These are phyloP conservation scores for Strix uralensis DNA, from an alignment of 2,113 vertebrate genomes.

Conservation along the genomic window DNA sequence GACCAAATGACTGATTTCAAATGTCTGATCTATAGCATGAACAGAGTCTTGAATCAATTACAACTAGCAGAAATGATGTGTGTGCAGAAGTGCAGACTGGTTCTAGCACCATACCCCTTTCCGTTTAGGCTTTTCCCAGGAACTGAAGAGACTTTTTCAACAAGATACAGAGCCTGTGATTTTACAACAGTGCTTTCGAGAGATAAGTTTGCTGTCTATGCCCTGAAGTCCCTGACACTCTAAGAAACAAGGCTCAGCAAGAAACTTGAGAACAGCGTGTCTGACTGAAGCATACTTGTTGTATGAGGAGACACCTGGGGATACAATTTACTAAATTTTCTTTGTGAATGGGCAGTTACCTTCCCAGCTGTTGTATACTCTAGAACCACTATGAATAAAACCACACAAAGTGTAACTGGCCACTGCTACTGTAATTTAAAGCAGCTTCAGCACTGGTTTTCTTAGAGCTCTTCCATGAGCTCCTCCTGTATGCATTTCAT, in stretches of 20 bases:
- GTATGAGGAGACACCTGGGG: neutral
- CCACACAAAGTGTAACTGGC: neutral
- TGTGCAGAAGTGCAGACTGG: neutral
- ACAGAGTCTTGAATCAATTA: neutral
- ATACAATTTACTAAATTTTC: neutral
- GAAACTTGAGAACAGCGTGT: neutral
- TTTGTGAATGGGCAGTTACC: neutral
- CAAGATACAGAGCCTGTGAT: neutral
- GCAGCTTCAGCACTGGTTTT: neutral
- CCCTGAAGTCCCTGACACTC: neutral
- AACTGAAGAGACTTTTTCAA: neutral
- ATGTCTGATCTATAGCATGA: neutral
- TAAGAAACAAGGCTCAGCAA: neutral
- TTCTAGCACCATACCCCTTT: neutral
- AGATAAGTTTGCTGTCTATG: neutral
- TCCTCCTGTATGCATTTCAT: neutral
- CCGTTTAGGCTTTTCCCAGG: neutral
- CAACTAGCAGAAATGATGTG: neutral
- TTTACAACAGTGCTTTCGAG: neutral
- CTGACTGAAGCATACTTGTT: neutral
- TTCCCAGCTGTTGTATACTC: neutral
- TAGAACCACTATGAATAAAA: neutral
- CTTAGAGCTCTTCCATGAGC: neutral
- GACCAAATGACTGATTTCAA: neutral
- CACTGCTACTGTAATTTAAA: neutral